phyloP scores from a whole-genome alignment of 2,888 invertebrate species.

The Alviniconcha strummeri region DNA sequence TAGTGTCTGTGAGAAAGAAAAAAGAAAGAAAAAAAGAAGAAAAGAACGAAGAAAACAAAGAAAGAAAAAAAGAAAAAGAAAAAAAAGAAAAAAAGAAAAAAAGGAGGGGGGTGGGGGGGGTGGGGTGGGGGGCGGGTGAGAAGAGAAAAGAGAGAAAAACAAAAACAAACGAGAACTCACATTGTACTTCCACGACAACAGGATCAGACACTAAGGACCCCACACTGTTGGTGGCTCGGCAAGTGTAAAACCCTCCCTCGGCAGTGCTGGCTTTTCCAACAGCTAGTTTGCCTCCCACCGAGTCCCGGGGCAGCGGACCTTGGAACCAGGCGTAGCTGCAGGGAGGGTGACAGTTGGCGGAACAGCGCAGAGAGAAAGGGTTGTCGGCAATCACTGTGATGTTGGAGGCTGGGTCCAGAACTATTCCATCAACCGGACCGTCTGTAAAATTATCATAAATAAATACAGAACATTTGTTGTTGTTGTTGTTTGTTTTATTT shows the following conservation, averaged over 20 bases:
- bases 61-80: too few relatives aligned
- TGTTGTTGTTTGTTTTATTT: too few relatives aligned
- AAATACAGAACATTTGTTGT: too few relatives aligned
- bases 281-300: conserved; percentile 27
- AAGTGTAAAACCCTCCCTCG: conserved; percentile 26
- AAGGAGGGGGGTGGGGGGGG: too few relatives aligned
- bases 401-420: conserved; percentile 28
- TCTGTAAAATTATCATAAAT: not conserved
- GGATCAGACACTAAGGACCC: conserved; percentile 14
- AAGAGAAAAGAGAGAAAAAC: too few relatives aligned
- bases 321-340: conserved; percentile 32
- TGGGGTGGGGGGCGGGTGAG: too few relatives aligned
- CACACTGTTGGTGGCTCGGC: conserved; percentile 24
- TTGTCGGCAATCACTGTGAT: conserved; percentile 20
- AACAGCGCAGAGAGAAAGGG: conserved; percentile 34
- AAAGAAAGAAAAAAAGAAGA: too few relatives aligned
- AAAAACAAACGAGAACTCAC: not conserved
- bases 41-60: too few relatives aligned
- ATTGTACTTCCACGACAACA: conserved; percentile 21
- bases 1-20: too few relatives aligned
- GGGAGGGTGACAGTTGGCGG: conserved; percentile 34
- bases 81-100: too few relatives aligned
- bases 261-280: conserved; percentile 22
- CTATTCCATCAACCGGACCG: conserved; percentile 29
- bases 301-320: not conserved